These are phyloP conservation scores for Trachops cirrhosus DNA, from an alignment of 2,797 vertebrate species.

Conservation along the genomic window DNA sequence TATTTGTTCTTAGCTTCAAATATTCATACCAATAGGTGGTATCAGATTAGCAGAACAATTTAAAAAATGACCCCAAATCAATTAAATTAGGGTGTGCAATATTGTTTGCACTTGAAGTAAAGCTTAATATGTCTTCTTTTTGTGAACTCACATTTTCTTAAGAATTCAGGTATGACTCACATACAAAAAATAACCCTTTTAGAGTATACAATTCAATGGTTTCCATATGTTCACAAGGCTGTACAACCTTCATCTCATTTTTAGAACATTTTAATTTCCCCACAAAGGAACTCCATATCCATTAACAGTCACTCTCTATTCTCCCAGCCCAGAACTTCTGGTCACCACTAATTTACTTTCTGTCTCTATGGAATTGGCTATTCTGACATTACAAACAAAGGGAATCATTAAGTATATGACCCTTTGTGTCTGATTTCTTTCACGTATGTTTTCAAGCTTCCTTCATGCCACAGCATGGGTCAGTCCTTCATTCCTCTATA, in stretches of 20 bases:
- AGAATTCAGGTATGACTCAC: neutral
- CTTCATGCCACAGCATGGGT: neutral
- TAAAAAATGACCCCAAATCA: neutral
- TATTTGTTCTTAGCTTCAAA: neutral
- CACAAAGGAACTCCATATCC: neutral
- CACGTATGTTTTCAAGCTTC: neutral
- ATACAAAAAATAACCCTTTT: neutral
- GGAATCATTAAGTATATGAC: neutral
- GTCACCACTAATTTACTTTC: neutral
- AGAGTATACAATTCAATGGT: neutral
- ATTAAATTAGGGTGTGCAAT: neutral
- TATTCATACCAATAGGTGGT: neutral
- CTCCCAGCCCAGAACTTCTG: neutral
- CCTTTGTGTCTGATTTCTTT: neutral
- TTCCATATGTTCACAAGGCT: neutral
- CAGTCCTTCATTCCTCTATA: neutral
- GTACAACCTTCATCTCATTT: neutral
- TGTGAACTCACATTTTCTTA: neutral
- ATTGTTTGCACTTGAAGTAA: neutral
- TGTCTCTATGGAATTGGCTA: neutral
- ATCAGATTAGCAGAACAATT: neutral
- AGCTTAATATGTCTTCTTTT: neutral
- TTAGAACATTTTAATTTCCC: neutral
- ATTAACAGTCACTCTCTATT: neutral
- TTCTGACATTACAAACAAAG: neutral